Base-by-base conservation (phyloP, 2,797 vertebrate genomes). In the Gouania willdenowi region DNA sequence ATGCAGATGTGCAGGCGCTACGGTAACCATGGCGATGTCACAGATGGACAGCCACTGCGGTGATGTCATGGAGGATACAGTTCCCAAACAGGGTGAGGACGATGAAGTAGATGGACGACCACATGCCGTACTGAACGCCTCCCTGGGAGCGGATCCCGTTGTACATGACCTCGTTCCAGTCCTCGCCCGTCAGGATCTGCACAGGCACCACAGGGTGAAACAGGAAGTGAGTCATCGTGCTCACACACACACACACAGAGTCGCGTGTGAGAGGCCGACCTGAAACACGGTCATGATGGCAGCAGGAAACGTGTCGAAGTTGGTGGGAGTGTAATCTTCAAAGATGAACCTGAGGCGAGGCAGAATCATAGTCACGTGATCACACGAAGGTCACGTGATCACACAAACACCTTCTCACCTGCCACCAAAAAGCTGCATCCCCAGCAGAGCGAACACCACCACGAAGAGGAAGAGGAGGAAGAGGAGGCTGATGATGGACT, bases 131-230 rank as follows among this genome's bases (percentile, higher is more conserved):
- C 81, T 92, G 92, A 50, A 99, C 97, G 0, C 97, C 97, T 13
- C 95, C 97, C 75, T 99, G 97, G 0, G 96, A 98, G 29, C 94
- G 93, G 41, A 99, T 99, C 26, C 95, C 97, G 0, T 98, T 92
- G 81, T 98, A 99, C 97, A 99, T 99, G 71, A 99, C 97, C 73
- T 98, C 96, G 0, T 99, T 99, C 97, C 97, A 99, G 83, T 99
- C 97, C 75, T 99, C 97, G 0, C 97, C 97, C 0, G 97, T 99
- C 71, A 99, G 80, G 71, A 99, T 99, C 97, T 99, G n/a, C n/a
- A n/a, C n/a, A n/a, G n/a, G n/a, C n/a, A n/a, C n/a, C n/a, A n/a
- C n/a, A n/a, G n/a, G n/a, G n/a, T n/a, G n/a, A n/a, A n/a, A n/a
- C n/a, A n/a, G n/a, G n/a, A n/a, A n/a, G n/a, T n/a, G n/a, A n/a